A percentile compares a stretch with the other conserved stretches of the same genome.
Conservation (phyloP, 2,888 invertebrate genomes). For the Sisyra nigra region DNA sequence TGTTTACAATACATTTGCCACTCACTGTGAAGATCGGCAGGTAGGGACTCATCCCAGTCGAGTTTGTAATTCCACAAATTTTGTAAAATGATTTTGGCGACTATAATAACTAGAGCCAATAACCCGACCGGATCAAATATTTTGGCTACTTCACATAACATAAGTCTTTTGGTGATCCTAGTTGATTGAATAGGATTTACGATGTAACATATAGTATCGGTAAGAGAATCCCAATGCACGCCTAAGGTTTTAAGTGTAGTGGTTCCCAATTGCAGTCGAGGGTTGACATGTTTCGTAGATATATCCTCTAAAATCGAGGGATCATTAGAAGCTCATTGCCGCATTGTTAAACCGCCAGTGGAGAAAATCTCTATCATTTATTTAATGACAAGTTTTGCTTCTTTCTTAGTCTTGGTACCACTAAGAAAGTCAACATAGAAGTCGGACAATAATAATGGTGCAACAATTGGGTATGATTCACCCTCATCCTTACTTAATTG, state of each 20-base stretch:
- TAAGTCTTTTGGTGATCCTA: conserved; percentile 1
- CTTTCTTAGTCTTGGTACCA: too few relatives aligned
- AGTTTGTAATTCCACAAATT: neutral
- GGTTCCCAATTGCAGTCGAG: neutral
- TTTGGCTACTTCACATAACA: neutral
- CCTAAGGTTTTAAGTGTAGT: neutral
- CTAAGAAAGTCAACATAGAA: too few relatives aligned
- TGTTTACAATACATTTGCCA: neutral
- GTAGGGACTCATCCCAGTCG: conserved; percentile 1
- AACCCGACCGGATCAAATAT: too few relatives aligned
- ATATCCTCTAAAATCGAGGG: too few relatives aligned
- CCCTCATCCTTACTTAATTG: too few relatives aligned
- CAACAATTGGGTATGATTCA: too few relatives aligned
- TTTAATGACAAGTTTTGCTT: too few relatives aligned
- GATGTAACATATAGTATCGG: neutral
- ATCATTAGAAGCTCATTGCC: too few relatives aligned
- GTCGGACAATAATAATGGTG: too few relatives aligned
- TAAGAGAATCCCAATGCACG: neutral
- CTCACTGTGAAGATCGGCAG: neutral
- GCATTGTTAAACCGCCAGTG: too few relatives aligned
- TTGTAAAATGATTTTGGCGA: conserved; percentile 1
- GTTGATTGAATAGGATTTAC: neutral
- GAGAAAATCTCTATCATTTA: too few relatives aligned
- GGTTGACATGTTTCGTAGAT: too few relatives aligned
- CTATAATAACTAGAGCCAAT: neutral